Evolutionary conservation across 2,113 vertebrate species (phyloP).

Genomic region (Alethe diademata): DNA sequence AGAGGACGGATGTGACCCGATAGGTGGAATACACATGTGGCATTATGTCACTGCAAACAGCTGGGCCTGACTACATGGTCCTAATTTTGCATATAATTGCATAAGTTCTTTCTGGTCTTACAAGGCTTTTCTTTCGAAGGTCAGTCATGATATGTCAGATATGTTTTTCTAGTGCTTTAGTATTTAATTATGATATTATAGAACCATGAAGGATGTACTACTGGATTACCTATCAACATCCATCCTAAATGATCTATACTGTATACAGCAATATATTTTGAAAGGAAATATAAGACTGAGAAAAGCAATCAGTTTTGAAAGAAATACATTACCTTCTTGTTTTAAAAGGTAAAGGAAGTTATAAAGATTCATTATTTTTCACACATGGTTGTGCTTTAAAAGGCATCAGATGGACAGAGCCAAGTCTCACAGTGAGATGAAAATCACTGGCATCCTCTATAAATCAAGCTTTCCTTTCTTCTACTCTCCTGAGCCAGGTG

Average conservation of each 20-base stretch:
- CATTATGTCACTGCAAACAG: background rate
- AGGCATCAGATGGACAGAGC: conserved; percentile 23
- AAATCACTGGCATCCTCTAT: conserved; percentile 19
- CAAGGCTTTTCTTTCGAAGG: background rate
- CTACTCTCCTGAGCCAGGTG: background rate
- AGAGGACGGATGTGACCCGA: background rate
- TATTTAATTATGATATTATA: background rate
- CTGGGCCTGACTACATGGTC: background rate
- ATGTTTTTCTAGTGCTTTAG: background rate
- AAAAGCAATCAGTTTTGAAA: background rate
- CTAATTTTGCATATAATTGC: background rate
- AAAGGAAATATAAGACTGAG: conserved; percentile 5
- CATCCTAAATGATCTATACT: background rate
- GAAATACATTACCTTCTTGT: background rate
- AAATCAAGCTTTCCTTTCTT: conserved; percentile 45
- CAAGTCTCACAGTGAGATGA: conserved; percentile 45
- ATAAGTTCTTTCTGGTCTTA: background rate
- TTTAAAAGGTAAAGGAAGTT: conserved; percentile 16
- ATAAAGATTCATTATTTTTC: conserved; percentile 46
- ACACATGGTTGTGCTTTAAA: conserved; percentile 61
- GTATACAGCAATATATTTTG: background rate
- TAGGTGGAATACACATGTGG: background rate
- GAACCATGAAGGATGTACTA: background rate
- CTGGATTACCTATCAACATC: background rate
- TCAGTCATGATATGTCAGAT: background rate